Conservation (phyloP, 2,797 vertebrate genomes). For the Podarcis lilfordi region DNA sequence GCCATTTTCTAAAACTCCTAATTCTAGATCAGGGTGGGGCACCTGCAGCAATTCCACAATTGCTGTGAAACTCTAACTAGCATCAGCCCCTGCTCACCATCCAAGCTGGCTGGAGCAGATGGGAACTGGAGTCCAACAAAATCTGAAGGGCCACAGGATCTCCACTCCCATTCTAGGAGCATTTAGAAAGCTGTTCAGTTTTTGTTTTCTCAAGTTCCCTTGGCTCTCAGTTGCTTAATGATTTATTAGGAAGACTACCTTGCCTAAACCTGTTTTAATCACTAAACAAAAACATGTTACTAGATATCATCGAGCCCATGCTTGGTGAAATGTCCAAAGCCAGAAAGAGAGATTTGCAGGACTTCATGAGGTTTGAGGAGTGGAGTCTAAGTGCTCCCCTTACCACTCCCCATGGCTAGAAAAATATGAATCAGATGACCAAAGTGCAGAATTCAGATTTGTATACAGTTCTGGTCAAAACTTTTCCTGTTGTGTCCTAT, state of each 20-base stretch:
- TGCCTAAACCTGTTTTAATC: neutral
- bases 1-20: constrained; percentile 25
- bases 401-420: neutral
- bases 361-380: neutral
- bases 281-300: neutral
- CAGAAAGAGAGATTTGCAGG: neutral
- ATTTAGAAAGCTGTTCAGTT: neutral
- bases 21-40: neutral
- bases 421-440: neutral
- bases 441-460: neutral
- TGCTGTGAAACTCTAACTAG: too few species aligned
- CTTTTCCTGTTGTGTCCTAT: neutral
- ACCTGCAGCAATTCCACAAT: too few species aligned
- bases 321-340: neutral
- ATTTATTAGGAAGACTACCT: neutral
- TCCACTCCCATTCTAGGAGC: neutral
- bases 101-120: too few species aligned
- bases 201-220: neutral
- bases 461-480: neutral
- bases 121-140: too few species aligned
- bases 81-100: too few species aligned
- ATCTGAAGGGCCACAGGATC: too few species aligned
- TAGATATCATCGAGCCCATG: neutral
- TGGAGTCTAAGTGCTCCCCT: neutral
- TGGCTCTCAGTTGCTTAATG: neutral